phyloP scores from a whole-genome alignment of 2,797 vertebrate genomes.

The Esox masquinongy region DNA sequence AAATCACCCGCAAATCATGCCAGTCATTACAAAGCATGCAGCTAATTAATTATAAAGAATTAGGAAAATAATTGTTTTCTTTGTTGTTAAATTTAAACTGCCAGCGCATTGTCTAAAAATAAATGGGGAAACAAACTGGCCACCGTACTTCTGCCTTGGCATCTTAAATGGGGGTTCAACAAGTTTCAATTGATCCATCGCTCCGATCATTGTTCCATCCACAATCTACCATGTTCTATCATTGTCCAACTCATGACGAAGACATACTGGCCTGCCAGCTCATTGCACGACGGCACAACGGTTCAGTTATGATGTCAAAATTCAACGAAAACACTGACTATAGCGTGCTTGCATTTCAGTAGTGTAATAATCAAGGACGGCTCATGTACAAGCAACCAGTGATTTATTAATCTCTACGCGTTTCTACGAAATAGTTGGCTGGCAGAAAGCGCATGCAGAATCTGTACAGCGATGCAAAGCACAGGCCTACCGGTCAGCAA shows the following conservation, averaged over 20 bases:
- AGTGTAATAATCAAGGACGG: background rate
- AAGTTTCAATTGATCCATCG: background rate
- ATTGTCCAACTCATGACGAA: background rate
- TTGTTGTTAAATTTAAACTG: background rate
- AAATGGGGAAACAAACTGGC: too few relatives aligned
- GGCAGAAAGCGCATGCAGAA: background rate
- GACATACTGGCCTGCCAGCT: background rate
- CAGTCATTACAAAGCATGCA: background rate
- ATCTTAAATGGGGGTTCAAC: background rate
- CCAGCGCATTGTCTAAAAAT: background rate
- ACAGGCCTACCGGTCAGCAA: too few relatives aligned
- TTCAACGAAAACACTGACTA: background rate
- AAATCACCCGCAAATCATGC: background rate
- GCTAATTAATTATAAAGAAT: background rate
- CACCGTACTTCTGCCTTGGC: too few relatives aligned
- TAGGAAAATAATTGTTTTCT: background rate
- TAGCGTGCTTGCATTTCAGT: background rate
- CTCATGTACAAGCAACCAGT: background rate
- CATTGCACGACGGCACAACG: background rate
- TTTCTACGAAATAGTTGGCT: background rate
- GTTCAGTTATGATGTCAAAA: background rate
- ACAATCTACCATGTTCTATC: background rate
- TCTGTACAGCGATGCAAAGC: background rate
- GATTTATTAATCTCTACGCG: background rate
- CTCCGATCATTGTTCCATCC: background rate